These are phyloP conservation scores for Microtus ochrogaster DNA, from an alignment of 2,113 vertebrate genomes.

Conservation along the genomic window DNA sequence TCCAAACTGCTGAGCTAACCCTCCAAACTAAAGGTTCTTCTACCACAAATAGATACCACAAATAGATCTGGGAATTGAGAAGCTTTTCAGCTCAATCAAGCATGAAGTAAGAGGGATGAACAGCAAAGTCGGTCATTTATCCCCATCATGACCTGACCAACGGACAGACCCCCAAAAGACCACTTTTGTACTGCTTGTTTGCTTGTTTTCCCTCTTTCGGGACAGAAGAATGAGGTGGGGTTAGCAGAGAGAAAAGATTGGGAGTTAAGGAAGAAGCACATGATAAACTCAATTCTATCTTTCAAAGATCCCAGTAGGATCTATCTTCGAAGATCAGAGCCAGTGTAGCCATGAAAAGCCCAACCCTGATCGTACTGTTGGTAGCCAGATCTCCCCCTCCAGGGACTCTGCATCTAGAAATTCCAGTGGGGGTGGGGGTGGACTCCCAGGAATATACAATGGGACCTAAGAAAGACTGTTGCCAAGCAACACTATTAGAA, in stretches of 20 bases:
- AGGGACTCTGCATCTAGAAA: slow-evolving; percentile 54
- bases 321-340: slow-evolving; percentile 62
- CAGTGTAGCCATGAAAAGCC: slow-evolving; percentile 27
- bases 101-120: slow-evolving; percentile 67
- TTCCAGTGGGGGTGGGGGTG: background rate
- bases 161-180: background rate
- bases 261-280: slow-evolving; percentile 2
- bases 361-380: background rate
- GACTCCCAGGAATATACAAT: slow-evolving; percentile 46
- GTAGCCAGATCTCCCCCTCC: slow-evolving; percentile 34
- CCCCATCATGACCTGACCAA: slow-evolving; percentile 38
- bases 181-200: slow-evolving; percentile 36
- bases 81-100: slow-evolving; percentile 72
- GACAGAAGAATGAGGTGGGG: background rate
- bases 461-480: slow-evolving; percentile 43
- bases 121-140: slow-evolving; percentile 27
- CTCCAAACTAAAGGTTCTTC: slow-evolving; percentile 23
- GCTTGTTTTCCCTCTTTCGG: background rate
- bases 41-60: slow-evolving; percentile 60
- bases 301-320: slow-evolving; percentile 56
- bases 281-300: slow-evolving; percentile 59
- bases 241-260: background rate
- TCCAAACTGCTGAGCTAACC: slow-evolving; percentile 19
- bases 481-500: slow-evolving; percentile 62
- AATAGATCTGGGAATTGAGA: slow-evolving; percentile 41